Conservation (phyloP, 2,888 invertebrate species). For the Pristionchus entomophagus region DNA sequence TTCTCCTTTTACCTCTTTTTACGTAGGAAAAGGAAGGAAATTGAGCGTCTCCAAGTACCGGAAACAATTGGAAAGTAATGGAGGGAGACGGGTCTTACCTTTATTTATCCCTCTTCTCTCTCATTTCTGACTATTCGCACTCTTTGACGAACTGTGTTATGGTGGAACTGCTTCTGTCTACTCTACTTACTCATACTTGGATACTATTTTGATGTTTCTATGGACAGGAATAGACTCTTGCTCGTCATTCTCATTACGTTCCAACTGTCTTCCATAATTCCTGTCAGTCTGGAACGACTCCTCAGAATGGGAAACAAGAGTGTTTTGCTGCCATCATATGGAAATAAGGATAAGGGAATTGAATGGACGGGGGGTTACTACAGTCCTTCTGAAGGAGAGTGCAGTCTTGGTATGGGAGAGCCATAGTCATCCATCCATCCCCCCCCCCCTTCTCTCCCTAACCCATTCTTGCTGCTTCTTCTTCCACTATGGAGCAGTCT, state of each 20-base stretch:
- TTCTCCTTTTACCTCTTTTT: constrained; percentile 12
- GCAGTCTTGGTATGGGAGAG: background rate
- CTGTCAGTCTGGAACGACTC: background rate
- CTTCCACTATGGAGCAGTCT: no score
- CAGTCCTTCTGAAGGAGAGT: background rate
- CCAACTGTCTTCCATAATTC: background rate
- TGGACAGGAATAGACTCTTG: background rate
- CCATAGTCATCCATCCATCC: background rate
- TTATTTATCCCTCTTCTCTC: background rate
- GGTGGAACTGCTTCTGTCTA: no score
- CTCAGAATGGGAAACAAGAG: background rate
- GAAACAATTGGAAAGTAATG: constrained; percentile 11
- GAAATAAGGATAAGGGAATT: background rate
- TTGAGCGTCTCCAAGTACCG: background rate
- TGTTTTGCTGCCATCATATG: background rate
- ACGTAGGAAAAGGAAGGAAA: background rate
- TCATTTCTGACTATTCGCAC: background rate
- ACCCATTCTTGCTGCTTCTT: background rate
- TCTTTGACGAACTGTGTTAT: no score
- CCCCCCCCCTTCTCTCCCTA: no score
- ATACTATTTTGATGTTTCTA: background rate
- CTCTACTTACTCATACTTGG: no score
- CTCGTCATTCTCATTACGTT: background rate
- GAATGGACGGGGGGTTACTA: background rate
- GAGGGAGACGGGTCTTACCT: background rate